These are phyloP conservation scores for Rousettus madagascariensis DNA, from an alignment of 2,797 vertebrate species.

Conservation along the genomic window DNA sequence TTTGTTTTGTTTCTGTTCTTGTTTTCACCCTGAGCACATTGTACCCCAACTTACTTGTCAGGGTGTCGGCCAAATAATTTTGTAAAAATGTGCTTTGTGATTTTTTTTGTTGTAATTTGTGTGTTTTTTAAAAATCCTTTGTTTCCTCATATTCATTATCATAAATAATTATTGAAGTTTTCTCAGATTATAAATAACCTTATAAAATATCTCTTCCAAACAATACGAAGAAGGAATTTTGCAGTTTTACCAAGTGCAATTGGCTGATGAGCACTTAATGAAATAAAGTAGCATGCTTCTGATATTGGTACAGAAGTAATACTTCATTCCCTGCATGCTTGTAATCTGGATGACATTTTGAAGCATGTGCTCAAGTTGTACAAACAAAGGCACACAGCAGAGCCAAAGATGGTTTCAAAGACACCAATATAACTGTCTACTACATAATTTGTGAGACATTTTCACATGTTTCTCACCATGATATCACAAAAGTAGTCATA, in stretches of 20 bases:
- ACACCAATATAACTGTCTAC: conserved; percentile 69
- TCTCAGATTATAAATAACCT: neutral
- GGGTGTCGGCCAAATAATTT: conserved; percentile 60
- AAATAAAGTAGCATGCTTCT: conserved; percentile 17
- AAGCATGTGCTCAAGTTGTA: conserved; percentile 68
- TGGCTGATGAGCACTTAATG: neutral
- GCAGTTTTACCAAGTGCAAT: neutral
- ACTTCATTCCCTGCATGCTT: conserved; percentile 49
- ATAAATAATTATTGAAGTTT: conserved; percentile 2
- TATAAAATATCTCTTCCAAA: neutral
- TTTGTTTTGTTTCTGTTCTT: conserved; percentile 21
- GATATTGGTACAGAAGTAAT: conserved; percentile 32
- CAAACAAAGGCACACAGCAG: conserved; percentile 74
- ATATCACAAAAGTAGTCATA: conserved; percentile 57
- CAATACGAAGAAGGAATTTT: conserved; percentile 46
- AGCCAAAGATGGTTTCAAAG: conserved; percentile 76
- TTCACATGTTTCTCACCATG: conserved; percentile 41
- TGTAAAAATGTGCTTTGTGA: neutral
- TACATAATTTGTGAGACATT: conserved; percentile 70
- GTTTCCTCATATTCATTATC: neutral
- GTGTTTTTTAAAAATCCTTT: conserved; percentile 17
- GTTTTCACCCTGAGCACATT: neutral
- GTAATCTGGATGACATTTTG: conserved; percentile 64
- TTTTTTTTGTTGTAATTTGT: conserved; percentile 21
- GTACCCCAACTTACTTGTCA: conserved; percentile 15